Evolutionary conservation across 2,113 vertebrate species (phyloP), one percentile per base, ranked within the genome.

Genomic region (Gracilinanus agilis): DNA sequence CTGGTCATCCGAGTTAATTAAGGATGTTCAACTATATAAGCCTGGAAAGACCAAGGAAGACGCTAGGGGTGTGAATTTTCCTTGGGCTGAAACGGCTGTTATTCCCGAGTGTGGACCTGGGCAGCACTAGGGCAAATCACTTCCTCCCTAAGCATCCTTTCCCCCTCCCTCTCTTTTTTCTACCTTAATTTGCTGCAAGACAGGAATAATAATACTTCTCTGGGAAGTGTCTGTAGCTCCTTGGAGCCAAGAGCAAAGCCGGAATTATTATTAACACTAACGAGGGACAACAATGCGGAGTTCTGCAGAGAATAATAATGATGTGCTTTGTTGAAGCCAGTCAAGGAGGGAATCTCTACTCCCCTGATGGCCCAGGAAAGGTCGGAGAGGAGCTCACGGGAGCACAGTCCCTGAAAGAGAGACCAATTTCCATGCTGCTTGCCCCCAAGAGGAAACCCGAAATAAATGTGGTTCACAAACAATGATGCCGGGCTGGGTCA

Each of bases 231-330:
- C 89, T 53, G 44, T 44, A 90, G 89, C 89, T 90, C 49, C 89
- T 90, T 90, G 89, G 49, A 90, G 89, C 89, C 49, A 53, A 90
- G 89, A 49, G 89, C 44, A 90, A 90, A 90, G 89, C 24, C 24
- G 89, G 89, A 90, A 90, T 90, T 29, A 90, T 89, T 89, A 89
- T 90, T 44, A 90, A 53, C 89, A 53, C 13, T 90, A 90, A 90
- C 89, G 53, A 90, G 89, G 29, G 89, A 44, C 89, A 90, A 90
- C 89, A 53, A 53, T 53, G 27, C 89, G 9, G 44, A 53, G 89
- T 19, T 53, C 89, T 53, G 49, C 44, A 53, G 89, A 53, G 89
- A 90, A 90, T 90, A 53, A 53, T 90, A 90, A 90, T 90, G 24
- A 53, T 53, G 44, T 27, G 89, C 67, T 83, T 40, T 83, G 67